phyloP scores from a whole-genome alignment of 1,140 invertebrate species.

The Bombus fervidus region DNA sequence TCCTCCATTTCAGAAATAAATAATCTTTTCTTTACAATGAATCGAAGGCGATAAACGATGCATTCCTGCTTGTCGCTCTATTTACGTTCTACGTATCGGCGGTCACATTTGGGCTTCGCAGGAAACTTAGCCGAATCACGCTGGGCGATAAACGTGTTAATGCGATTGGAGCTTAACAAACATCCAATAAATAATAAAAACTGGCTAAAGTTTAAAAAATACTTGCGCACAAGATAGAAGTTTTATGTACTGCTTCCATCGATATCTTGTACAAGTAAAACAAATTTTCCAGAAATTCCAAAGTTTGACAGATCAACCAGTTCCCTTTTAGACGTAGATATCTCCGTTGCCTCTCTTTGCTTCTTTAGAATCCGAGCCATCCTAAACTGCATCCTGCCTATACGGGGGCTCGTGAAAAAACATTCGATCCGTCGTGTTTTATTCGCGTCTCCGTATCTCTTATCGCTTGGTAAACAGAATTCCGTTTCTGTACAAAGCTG shows the following conservation, averaged over 20 bases:
- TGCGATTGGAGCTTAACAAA: background rate
- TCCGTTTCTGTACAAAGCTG: slow-evolving; percentile 2
- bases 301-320: background rate
- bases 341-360: background rate
- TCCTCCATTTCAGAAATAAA: too few species aligned
- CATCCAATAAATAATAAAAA: background rate
- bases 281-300: background rate
- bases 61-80: too few species aligned
- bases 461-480: slow-evolving; percentile 32
- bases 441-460: background rate
- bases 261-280: too few species aligned
- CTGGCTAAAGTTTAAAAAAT: background rate
- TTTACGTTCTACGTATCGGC: too few species aligned
- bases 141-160: too few species aligned
- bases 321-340: background rate
- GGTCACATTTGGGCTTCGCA: too few species aligned
- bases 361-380: background rate
- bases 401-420: background rate
- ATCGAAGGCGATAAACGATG: too few species aligned
- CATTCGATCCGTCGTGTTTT: slow-evolving; percentile 15
- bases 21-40: too few species aligned
- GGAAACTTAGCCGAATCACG: too few species aligned
- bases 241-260: too few species aligned
- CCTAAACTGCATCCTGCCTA: background rate
- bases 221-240: too few species aligned